Percentiles rank a stretch among this genome's conserved stretches.
Conservation (phyloP, 2,888 invertebrate species). For the Cyrtodaria siliqua region DNA sequence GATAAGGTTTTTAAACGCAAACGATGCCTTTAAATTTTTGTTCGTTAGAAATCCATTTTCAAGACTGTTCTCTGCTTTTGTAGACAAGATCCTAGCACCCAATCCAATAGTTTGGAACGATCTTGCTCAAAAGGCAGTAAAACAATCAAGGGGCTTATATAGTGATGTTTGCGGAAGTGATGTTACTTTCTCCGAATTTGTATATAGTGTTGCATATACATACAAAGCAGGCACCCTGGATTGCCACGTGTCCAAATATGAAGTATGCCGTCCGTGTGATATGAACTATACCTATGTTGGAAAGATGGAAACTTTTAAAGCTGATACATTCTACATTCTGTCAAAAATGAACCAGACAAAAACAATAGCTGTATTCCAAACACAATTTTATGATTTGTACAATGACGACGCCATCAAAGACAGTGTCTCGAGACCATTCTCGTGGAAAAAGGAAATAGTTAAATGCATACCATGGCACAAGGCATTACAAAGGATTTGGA, state of each 20-base stretch:
- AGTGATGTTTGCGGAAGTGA: too few relatives aligned
- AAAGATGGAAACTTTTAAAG: conserved; percentile 63
- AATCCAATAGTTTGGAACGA: conserved; percentile 56
- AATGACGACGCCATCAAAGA: conserved; percentile 44
- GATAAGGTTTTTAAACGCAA: too few relatives aligned
- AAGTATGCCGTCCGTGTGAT: conserved; percentile 59
- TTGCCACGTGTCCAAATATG: conserved; percentile 18
- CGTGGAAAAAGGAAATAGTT: conserved; percentile 34
- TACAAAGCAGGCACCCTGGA: too few relatives aligned
- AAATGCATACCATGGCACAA: conserved; percentile 42
- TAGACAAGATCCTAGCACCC: conserved; percentile 69
- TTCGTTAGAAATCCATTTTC: conserved; percentile 69
- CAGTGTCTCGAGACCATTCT: conserved; percentile 35
- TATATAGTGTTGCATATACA: too few relatives aligned
- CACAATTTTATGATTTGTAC: conserved; percentile 15
- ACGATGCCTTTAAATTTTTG: conserved; percentile 37
- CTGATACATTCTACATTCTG: conserved; percentile 41
- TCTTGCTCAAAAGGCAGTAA: conserved; percentile 1
- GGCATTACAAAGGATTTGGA: conserved; percentile 43
- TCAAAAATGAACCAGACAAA: conserved; percentile 25
- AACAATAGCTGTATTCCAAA: conserved; percentile 17
- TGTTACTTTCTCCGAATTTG: too few relatives aligned
- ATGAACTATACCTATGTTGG: conserved; percentile 62
- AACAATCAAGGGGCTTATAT: too few relatives aligned
- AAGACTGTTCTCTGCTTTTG: conserved; percentile 66